A percentile compares a stretch with the other conserved stretches of the same genome.
These are phyloP conservation scores for Saturnia japonica DNA, from an alignment of 2,888 invertebrate species.

Conservation along the genomic window DNA sequence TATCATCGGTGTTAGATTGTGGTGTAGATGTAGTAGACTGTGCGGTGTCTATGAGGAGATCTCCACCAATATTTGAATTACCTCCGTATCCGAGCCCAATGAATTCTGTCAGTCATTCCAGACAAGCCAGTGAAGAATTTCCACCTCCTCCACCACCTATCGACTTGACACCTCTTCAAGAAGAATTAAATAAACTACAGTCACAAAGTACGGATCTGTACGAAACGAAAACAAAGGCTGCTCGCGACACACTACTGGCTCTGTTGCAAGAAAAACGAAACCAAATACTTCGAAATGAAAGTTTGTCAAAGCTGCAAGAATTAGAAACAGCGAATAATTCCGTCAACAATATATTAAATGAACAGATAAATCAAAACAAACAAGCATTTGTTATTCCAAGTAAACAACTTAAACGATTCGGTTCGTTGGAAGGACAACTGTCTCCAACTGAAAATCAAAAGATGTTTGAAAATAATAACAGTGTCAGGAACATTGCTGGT, in stretches of 20 bases:
- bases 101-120: slow-evolving; percentile 89
- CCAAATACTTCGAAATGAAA: slow-evolving; percentile 78
- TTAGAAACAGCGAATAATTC: slow-evolving; percentile 55
- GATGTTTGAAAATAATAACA: slow-evolving; percentile 54
- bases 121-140: slow-evolving; percentile 94
- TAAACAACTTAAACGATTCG: slow-evolving; percentile 64
- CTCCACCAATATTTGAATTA: slow-evolving; percentile 81
- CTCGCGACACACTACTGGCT: slow-evolving; percentile 78
- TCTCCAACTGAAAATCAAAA: slow-evolving; percentile 54
- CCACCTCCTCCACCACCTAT: slow-evolving; percentile 93
- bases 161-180: slow-evolving; percentile 85
- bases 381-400: slow-evolving; percentile 77
- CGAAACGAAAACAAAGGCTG: slow-evolving; percentile 44
- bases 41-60: slow-evolving; percentile 63
- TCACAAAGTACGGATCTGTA: slow-evolving; percentile 39
- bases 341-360: slow-evolving; percentile 87
- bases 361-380: slow-evolving; percentile 64
- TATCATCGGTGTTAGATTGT: slow-evolving; percentile 68
- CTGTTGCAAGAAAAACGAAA: slow-evolving; percentile 85
- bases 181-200: slow-evolving; percentile 80
- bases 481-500: slow-evolving; percentile 91
- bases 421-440: slow-evolving; percentile 65
- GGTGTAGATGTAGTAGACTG: slow-evolving; percentile 86
- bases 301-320: slow-evolving; percentile 52
- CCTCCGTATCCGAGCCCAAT: slow-evolving; percentile 92